Evolutionary conservation across 1,140 invertebrate genomes (phyloP).

Genomic region (Sinonovacula constricta): DNA sequence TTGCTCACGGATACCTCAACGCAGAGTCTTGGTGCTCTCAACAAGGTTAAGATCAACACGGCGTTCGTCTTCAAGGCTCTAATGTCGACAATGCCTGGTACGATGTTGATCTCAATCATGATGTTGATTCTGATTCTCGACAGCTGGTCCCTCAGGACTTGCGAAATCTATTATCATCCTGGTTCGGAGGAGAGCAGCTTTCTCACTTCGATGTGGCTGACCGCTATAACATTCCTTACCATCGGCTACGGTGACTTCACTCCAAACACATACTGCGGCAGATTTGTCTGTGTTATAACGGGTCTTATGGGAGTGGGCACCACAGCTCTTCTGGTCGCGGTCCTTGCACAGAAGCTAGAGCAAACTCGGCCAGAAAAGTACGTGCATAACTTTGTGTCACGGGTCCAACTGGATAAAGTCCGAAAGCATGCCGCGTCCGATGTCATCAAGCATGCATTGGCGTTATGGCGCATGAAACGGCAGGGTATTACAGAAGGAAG

Average conservation of each 20-base stretch:
- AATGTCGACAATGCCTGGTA: conserved; percentile 77
- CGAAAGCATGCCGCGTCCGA: conserved; percentile 66
- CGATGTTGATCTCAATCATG: conserved; percentile 72
- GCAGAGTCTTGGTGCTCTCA: conserved; percentile 76
- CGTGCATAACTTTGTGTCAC: conserved; percentile 66
- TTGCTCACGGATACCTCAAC: conserved; percentile 75
- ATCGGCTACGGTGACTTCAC: conserved; percentile 74
- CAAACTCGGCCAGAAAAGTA: conserved; percentile 69
- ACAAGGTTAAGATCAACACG: conserved; percentile 77
- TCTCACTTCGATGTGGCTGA: conserved; percentile 71
- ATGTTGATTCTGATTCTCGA: conserved; percentile 70
- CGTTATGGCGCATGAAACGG: conserved; percentile 60
- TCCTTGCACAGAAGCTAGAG: conserved; percentile 70
- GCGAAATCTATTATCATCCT: conserved; percentile 71
- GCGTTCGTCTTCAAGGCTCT: conserved; percentile 78
- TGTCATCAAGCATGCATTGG: conserved; percentile 67
- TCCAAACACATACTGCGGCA: conserved; percentile 70
- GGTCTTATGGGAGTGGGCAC: conserved; percentile 74
- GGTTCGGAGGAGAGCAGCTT: conserved; percentile 57
- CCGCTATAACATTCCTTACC: conserved; percentile 73
- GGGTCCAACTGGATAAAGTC: conserved; percentile 65
- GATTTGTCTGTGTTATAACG: conserved; percentile 69
- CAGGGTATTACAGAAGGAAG: conserved; percentile 12
- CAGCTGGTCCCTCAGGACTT: conserved; percentile 75
- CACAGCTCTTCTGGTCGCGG: conserved; percentile 74